Percentiles rank a stretch among this genome's conserved stretches.
Evolutionary conservation across 1,140 invertebrate genomes (phyloP).

Genomic region (roundworm (Caenorhabditis elegans)): DNA sequence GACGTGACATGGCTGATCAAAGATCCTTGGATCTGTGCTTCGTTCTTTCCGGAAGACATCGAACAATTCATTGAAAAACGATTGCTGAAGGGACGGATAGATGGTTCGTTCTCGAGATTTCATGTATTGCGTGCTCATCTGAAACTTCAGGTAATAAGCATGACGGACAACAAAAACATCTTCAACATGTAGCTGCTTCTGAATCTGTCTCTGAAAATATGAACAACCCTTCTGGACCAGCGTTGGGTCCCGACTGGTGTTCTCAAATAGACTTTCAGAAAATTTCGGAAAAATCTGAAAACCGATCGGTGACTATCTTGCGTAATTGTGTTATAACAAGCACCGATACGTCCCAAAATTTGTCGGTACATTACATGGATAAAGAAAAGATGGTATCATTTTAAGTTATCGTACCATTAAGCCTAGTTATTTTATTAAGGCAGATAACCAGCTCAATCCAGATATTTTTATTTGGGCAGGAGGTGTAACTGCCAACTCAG

Average conservation of each 20-base stretch:
- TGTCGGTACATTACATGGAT: too few species aligned
- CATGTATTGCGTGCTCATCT: neutral
- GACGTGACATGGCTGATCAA: constrained; percentile 90
- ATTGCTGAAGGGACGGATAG: constrained; percentile 67
- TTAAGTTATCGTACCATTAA: too few species aligned
- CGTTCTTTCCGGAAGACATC: constrained; percentile 92
- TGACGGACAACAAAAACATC: neutral
- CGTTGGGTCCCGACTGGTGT: constrained; percentile 36
- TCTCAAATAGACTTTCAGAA: neutral
- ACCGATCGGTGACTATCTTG: neutral
- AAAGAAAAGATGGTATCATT: too few species aligned
- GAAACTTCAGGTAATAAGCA: constrained; percentile 69
- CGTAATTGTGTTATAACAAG: neutral
- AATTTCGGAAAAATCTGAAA: neutral
- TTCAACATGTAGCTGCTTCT: neutral
- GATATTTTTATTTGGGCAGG: constrained; percentile 93
- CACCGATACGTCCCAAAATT: too few species aligned
- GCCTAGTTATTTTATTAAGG: too few species aligned
- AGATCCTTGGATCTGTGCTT: constrained; percentile 85
- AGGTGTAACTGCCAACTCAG: constrained; percentile 76
- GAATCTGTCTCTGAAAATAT: too few species aligned
- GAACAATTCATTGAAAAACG: constrained; percentile 84
- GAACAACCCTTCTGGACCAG: too few species aligned
- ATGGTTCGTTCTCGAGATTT: neutral
- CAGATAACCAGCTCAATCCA: too few species aligned